Evolutionary conservation across 2,888 invertebrate species (phyloP).

Genomic region (Hirtodrosophila alboralis): DNA sequence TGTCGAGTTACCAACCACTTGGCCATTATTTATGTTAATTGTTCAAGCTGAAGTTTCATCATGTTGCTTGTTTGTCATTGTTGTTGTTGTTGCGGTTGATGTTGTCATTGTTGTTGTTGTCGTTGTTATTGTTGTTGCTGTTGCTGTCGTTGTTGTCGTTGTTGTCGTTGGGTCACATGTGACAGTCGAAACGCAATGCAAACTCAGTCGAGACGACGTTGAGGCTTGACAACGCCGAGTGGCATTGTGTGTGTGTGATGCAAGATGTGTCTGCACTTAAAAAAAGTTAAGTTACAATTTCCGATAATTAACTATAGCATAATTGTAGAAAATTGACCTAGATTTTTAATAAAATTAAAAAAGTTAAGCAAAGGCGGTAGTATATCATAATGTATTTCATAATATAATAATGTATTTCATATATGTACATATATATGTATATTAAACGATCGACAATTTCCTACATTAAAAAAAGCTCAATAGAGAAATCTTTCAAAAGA

Average conservation of each 20-base stretch:
- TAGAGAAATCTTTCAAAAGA: too few species aligned
- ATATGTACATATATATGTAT: too few species aligned
- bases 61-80: conserved; percentile 45
- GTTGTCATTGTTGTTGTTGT: conserved; percentile 15
- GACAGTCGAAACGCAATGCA: conserved; percentile 40
- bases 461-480: too few species aligned
- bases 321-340: too few species aligned
- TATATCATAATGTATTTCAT: too few species aligned
- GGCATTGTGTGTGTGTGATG: conserved; percentile 5
- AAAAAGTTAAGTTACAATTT: too few species aligned
- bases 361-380: too few species aligned
- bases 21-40: conserved; percentile 75
- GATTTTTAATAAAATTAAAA: too few species aligned
- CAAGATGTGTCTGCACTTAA: too few species aligned
- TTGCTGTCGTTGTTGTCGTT: neutral
- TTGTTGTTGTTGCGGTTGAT: conserved; percentile 33
- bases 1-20: conserved; percentile 53
- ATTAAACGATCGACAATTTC: too few species aligned
- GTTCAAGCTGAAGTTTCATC: conserved; percentile 59
- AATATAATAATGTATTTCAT: too few species aligned
- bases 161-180: conserved; percentile 41
- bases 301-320: too few species aligned
- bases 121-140: conserved; percentile 27
- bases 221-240: neutral
- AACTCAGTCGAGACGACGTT: conserved; percentile 15